Evolutionary conservation across 30 jellyfish, hydroid and myxozoan species (phyloP), one percentile per base, ranked within the genome.

Genomic region (Chrysaora quinquecirrha): DNA sequence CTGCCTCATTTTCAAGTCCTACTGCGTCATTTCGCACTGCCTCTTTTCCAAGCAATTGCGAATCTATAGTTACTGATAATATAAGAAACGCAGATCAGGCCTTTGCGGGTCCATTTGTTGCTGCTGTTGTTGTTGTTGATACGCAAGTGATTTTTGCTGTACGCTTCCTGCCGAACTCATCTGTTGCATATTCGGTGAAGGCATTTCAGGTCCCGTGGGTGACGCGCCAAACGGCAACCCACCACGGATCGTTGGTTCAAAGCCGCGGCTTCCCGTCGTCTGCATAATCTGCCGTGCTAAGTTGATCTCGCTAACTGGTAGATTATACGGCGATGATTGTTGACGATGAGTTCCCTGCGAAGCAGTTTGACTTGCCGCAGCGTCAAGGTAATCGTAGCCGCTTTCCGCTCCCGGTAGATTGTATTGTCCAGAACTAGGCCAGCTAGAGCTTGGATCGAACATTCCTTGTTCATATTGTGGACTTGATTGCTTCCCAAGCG

Each of bases 11-110:
- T n/a, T n/a, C n/a, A n/a, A n/a, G n/a, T n/a, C n/a, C n/a, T n/a
- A n/a, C n/a, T n/a, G n/a, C n/a, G n/a, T n/a, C n/a, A n/a, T n/a
- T n/a, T n/a, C n/a, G n/a, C n/a, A n/a, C n/a, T n/a, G n/a, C n/a
- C n/a, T n/a, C n/a, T n/a, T n/a, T n/a, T n/a, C n/a, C n/a, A n/a
- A n/a, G n/a, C n/a, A n/a, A n/a, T n/a, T n/a, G n/a, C n/a, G n/a
- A n/a, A n/a, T n/a, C n/a, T n/a, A n/a, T n/a, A n/a, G 54, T 35
- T 16, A 14, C 76, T 12, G 46, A 35, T 85, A 85, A 56, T 56
- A 85, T 14, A 78, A 85, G 58, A 71, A 85, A 73, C 68, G 96
- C 75, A 85, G 75, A 38, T 85, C 96, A 14, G 82, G 79, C 49
- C 96, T 75, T 65, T 75, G 89, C 31, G 46, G 80, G 35, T 34